Evolutionary conservation across 92 coral and sea anemone species (phyloP), one percentile per base, ranked within the genome.

Genomic region (Galaxea fascicularis): DNA sequence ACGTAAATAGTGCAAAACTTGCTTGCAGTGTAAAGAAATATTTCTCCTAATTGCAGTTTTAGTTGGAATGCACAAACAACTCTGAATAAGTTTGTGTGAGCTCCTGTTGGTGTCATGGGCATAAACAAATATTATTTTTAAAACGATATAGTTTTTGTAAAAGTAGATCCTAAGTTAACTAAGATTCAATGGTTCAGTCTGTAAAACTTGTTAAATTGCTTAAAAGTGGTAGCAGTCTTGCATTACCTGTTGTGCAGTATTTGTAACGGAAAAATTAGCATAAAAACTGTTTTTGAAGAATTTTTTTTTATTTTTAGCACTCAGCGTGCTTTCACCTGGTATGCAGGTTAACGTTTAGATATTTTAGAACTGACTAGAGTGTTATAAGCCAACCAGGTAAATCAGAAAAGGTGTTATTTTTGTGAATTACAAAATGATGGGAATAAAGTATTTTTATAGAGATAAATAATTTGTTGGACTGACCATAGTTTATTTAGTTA

Each of bases 381-480:
- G 18, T 31, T 45, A 69, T 12, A 54, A 41, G 27, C 28, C 30
- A 65, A 28, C 11, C 24, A 71, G 27, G 21, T 57, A 49, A 70
- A 65, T 65, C 47, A 81, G 57, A 74, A n/a, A 71, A 41, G 25
- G 86, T 44, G 56, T 71, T 82, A 82, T 82, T 82, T 82, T 82
- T 82, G 78, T 82, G 52, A 80, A 82, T 56, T 71, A 56, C 58
- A 82, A 82, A 82, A 17, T 71, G 30, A 71, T 39, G 86, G 78
- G 76, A 82, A 56, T 82, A 69, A 82, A 82, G 68, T 82, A 82
- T 82, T 82, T 82, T 82, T 59, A 82, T 82, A 82, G 46, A 17
- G 18, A 71, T 28, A 49, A 26, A 45, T n/a, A n/a, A n/a, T n/a
- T n/a, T n/a, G n/a, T 24, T 12, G 22, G 74, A 18, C 21, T 63